These are phyloP conservation scores for Neosalanx taihuensis DNA, from an alignment of 2,797 vertebrate genomes.

Conservation along the genomic window DNA sequence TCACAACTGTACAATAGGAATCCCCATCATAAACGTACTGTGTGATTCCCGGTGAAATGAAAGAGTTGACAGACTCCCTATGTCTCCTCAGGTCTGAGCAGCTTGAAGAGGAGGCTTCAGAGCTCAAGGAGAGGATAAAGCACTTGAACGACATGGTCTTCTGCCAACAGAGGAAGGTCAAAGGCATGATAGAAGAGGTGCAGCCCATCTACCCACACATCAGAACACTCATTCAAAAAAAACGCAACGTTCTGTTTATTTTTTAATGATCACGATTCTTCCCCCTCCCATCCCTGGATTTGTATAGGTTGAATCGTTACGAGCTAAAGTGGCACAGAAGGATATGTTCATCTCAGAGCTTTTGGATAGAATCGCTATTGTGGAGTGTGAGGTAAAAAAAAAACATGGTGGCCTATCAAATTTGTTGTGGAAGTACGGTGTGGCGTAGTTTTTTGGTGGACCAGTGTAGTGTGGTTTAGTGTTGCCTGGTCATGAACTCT, in stretches of 20 bases:
- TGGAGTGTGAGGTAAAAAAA: constrained; percentile 93
- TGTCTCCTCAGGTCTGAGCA: constrained; percentile 76
- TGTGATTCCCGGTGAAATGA: background rate
- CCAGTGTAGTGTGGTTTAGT: background rate
- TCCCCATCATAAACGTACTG: background rate
- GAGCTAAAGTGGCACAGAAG: constrained; percentile 88
- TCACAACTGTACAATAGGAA: background rate
- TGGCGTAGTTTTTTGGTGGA: background rate
- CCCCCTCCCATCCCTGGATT: background rate
- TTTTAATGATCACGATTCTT: background rate
- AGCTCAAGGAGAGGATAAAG: constrained; percentile 89
- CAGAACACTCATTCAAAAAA: background rate
- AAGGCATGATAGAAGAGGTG: constrained; percentile 98
- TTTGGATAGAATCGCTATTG: constrained; percentile 93
- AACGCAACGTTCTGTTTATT: background rate
- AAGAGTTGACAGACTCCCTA: background rate
- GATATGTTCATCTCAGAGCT: constrained; percentile 93
- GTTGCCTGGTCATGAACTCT: background rate
- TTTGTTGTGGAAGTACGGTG: constrained; percentile 32
- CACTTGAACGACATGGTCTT: constrained; percentile 98
- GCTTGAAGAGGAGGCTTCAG: constrained; percentile 77
- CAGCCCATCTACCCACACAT: constrained; percentile 39
- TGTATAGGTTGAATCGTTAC: constrained; percentile 84
- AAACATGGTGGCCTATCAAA: background rate
- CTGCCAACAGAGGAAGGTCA: constrained; percentile 97